Base-by-base conservation (phyloP, 2,113 vertebrate species). In the Phyllostomus discolor region DNA sequence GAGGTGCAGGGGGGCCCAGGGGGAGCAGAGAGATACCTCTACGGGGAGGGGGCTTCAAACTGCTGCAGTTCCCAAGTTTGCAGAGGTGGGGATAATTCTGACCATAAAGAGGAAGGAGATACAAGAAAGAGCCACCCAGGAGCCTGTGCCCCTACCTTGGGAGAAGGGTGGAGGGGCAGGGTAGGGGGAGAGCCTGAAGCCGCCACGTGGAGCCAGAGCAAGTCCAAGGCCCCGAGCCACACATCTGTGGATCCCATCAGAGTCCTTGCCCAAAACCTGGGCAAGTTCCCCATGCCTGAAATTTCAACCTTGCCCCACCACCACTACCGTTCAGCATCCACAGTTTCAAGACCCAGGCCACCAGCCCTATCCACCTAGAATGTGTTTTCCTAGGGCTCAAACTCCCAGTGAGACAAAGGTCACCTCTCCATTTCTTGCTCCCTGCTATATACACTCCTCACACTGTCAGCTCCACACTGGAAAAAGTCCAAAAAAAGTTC, bases 191-290 rank as follows among this genome's bases (percentile, higher is more conserved):
- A 26, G 50, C 6, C 81, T 75, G 79, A 69, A 85, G 79, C 96
- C 96, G 95, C 97, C 95, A 96, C 95, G 90, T 38, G 0, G 89
- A 76, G 57, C 95, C 70, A 38, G 50, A 96, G 90, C 80, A 59
- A 87, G 90, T 54, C 95, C 95, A 97, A 94, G 93, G 97, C 93
- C 80, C 48, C 0, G n/a, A 97, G 97, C 95, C 96, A 96, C 91
- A 97, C 97, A 97, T 96, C 97, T 98, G 97, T 75, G 57, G 92
- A 97, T 97, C 85, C 92, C 97, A 97, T 98, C 91, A 97, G 92
- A 79, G 64, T 62, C 66, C 78, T 59, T 81, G 94, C 92, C 92
- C 96, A 67, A 92, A 95, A 82, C 41, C 70, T 57, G 1, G 81
- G 85, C 92, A 81, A 83, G 84, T 67, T 94, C 94, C 76, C 76